These are phyloP conservation scores for Addax nasomaculatus DNA, from an alignment of 2,113 vertebrate species.

Conservation along the genomic window DNA sequence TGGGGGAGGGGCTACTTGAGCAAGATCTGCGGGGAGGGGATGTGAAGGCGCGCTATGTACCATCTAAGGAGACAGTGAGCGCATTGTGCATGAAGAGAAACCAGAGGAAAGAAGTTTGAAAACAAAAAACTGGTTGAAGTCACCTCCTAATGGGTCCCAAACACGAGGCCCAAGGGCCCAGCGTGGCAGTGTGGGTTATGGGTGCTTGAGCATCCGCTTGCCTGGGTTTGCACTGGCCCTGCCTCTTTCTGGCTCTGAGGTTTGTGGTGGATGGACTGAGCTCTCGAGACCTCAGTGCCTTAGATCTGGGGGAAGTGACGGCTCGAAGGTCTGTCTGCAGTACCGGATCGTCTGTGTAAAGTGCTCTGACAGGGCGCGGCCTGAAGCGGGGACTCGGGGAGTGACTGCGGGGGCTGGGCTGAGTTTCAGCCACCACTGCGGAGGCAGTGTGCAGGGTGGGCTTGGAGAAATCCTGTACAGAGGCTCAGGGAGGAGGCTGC, in stretches of 20 bases:
- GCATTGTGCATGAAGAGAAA: not conserved
- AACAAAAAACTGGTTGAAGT: not conserved
- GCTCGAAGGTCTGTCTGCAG: not conserved
- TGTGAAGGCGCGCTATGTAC: not conserved
- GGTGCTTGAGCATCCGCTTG: rapidly evolving
- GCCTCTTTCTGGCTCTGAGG: not conserved
- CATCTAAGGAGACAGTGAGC: rapidly evolving
- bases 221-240: not conserved
- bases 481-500: not conserved
- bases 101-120: not conserved
- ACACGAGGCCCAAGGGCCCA: rapidly evolving
- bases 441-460: not conserved
- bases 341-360: rapidly evolving
- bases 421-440: rapidly evolving
- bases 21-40: not conserved
- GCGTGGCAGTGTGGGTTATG: rapidly evolving
- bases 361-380: not conserved
- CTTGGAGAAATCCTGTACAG: not conserved
- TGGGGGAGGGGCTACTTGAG: not conserved
- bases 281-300: not conserved
- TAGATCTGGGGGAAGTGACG: not conserved
- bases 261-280: not conserved
- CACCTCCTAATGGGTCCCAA: rapidly evolving
- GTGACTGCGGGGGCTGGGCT: rapidly evolving
- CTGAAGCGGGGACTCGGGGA: not conserved